These are phyloP conservation scores for Ditylenchus dipsaci DNA, from an alignment of 1,140 invertebrate genomes.

Conservation along the genomic window DNA sequence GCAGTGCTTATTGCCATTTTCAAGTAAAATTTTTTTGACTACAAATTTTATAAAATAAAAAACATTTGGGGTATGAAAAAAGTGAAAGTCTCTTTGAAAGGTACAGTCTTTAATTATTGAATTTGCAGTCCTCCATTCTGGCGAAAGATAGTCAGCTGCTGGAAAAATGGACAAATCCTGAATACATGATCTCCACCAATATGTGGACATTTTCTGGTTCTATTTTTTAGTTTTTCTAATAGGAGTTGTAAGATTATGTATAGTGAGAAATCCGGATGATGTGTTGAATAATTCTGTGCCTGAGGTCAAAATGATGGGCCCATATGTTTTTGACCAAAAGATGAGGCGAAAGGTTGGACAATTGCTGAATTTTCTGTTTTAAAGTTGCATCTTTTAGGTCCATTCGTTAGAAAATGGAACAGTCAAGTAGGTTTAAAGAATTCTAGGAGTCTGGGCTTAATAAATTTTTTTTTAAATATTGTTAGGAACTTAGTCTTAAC, in stretches of 20 bases:
- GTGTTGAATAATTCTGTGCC: conserved; percentile 38
- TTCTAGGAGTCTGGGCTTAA: no score
- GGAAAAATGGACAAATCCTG: conserved; percentile 51
- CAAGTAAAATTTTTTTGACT: no score
- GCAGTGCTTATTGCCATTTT: not conserved
- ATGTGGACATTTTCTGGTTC: conserved; percentile 48
- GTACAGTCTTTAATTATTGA: not conserved
- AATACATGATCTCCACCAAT: conserved; percentile 46
- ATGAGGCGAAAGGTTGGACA: conserved; percentile 14
- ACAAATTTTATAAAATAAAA: no score
- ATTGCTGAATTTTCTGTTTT: conserved; percentile 6
- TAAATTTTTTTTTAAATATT: no score
- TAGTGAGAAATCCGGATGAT: conserved; percentile 54
- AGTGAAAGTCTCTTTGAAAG: no score
- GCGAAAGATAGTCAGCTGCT: conserved; percentile 39
- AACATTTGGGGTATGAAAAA: no score
- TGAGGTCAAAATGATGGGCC: conserved; percentile 37
- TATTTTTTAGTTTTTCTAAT: no score
- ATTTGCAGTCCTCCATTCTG: conserved; percentile 48
- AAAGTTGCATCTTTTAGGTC: conserved; percentile 26
- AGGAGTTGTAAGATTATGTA: no score
- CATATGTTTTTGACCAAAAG: conserved; percentile 53
- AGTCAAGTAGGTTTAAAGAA: conserved; percentile 21
- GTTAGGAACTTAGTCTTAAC: no score
- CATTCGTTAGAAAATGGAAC: conserved; percentile 48